Evolutionary conservation across 2,888 invertebrate genomes (phyloP), one percentile per base, ranked within the genome.

Genomic region (Oscheius sp.): DNA sequence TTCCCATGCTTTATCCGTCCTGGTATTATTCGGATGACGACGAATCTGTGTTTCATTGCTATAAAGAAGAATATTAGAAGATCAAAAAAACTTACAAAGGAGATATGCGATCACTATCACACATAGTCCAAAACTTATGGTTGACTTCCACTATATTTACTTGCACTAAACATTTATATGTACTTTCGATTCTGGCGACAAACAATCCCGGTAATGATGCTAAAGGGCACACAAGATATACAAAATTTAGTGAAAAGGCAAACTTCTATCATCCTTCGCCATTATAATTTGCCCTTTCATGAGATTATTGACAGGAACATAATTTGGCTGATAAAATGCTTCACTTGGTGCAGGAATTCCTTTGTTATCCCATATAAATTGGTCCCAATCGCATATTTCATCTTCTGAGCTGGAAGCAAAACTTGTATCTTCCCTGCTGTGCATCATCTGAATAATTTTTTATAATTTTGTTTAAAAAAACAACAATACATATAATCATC

Each of bases 11-110:
- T 54, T 54, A 17, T 54, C 54, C n/a, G 54, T 54, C 36, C 22
- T 54, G n/a, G 54, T 2, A 20, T 54, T 54, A 54, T 54, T 36
- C 2, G 54, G 54, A 33, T 54, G 54, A n/a, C 54, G 32, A 5
- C 33, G 32, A 54, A 54, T 32, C 9, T 33, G n/a, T 33, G 32
- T 54, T 33, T 54, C 54, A 4, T 5, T 8, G 33, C 54, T 54
- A 28, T 14, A 47, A 17, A 17, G 3, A n/a, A 26, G 3, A 50
- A 12, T 14, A 50, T 36, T 45, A 45, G 22, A 47, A 30, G 36
- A 24, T 47, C 4, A 14, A 12, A 17, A 33, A 33, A 32, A 54
- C 32, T 33, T 33, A 54, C 54, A 54, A 54, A n/a, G 54, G 33
- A n/a, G n/a, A 33, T 17, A 54, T 9, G 17, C 14, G n/a, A 20